A percentile compares a stretch with the other conserved stretches of the same genome.
These are phyloP conservation scores for Halisarca cf. caerulea DNA, from an alignment of 37 sponge, comb jelly and placozoan species.

Conservation along the genomic window DNA sequence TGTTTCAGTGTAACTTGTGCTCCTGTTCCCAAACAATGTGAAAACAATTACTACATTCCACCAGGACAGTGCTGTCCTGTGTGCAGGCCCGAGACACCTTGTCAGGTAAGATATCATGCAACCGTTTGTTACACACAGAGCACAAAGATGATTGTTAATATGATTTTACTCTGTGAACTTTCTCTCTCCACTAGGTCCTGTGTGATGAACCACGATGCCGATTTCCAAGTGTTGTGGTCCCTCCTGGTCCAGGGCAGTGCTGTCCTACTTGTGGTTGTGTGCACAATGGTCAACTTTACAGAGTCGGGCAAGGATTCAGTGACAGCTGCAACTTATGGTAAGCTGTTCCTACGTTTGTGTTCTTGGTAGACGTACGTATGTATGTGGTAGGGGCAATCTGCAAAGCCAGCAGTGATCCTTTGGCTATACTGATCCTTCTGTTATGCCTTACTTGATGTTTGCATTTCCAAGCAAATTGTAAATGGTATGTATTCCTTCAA, in stretches of 20 bases:
- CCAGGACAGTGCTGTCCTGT: conserved; percentile 33
- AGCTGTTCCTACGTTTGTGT: too few species aligned
- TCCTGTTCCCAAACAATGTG: not conserved
- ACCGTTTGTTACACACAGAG: not conserved
- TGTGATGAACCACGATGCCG: too few species aligned
- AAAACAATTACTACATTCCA: conserved; percentile 21
- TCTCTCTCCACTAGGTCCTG: too few species aligned
- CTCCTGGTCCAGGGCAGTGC: not conserved
- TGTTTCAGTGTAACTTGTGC: conserved; percentile 4
- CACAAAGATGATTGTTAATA: too few species aligned
- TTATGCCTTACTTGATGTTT: too few species aligned
- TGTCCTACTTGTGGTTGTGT: not conserved
- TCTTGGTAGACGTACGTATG: too few species aligned
- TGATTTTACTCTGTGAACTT: too few species aligned
- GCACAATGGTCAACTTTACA: not conserved
- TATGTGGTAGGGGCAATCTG: too few species aligned
- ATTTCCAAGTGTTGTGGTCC: not conserved
- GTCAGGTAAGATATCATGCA: not conserved
- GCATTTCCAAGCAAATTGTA: too few species aligned
- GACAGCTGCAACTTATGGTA: not conserved
- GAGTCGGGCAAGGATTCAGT: not conserved
- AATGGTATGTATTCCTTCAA: too few species aligned
- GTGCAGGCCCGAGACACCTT: not conserved
- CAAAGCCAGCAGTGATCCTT: too few species aligned
- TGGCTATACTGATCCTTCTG: too few species aligned